Evolutionary conservation across 2,113 vertebrate species (phyloP), one percentile per base, ranked within the genome.

Genomic region (Nymphicus hollandicus): DNA sequence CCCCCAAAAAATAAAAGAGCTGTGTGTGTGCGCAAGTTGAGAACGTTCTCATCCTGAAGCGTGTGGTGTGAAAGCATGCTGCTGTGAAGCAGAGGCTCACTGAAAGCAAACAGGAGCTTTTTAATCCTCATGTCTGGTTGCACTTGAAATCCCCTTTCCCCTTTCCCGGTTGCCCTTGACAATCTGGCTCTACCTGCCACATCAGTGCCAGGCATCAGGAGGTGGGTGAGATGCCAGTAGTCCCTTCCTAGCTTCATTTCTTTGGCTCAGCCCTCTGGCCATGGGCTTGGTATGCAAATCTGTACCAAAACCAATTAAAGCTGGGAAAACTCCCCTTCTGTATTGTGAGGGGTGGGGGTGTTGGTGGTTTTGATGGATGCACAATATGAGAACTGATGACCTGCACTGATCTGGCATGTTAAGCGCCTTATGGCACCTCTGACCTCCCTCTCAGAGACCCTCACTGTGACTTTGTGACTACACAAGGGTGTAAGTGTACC

Each of bases 141-240:
- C 82, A 53, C 91, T 88, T 63, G 81, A 88, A 94, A 83, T n/a
- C 8, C 49, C 19, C 0, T 16, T 44, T 81, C 28, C 73, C 47
- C 60, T 81, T 43, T 31, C 49, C 87, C 0, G 0, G 13, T 43
- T 49, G 81, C 47, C 60, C 29, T 20, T 58, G 53, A 25, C 60
- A 55, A 7, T n/a, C 50, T 28, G 73, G 46, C 73, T 55, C 13
- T 2, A 17, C 4, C 2, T 5, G 37, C 27, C 11, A 0, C 29
- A 1, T 3, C 0, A 0, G 66, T 17, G 7, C 13, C 6, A 1
- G 41, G 39, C 1, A 6, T 3, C 8, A 28, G 66, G 11, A 7
- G 46, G 61, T 17, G 20, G 79, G 44, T 13, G 11, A 22, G 53
- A 13, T 1, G 3, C 4, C 37, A 15, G 4, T 2, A 4, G 22